Base-by-base conservation (phyloP, 37 sponge, comb jelly and placozoan genomes). In the Spongia lamella region DNA sequence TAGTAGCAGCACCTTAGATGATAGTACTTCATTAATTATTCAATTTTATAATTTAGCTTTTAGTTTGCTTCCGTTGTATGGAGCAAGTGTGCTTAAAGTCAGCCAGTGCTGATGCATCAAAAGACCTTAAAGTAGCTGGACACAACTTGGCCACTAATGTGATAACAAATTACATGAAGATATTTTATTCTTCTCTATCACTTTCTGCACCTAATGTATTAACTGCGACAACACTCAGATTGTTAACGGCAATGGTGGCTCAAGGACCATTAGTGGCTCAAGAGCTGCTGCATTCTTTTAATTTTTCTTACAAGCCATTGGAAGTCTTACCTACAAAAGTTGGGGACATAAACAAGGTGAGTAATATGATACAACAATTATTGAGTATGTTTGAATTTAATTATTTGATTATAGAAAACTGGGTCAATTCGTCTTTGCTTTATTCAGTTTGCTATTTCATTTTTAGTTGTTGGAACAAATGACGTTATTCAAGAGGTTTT, bases 221-320 rank as follows among this genome's bases (percentile, higher is more conserved):
- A 57, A 55, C 72, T 15, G 72, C 70, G n/a, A 20, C 76, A 0
- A 60, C 73, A 43, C 58, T 90, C 43, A 65, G 61, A 51, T 63
- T 90, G 19, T 73, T 90, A 19, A 55, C 83, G 19, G 82, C 78
- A 36, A 86, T 90, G 91, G 91, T 90, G 21, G 39, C 55, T 36
- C 87, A 86, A 69, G 78, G 79, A 11, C 64, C 72, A 4, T 27
- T 7, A 1, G 37, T 76, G 25, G 91, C 91, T 9, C 76, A 61
- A 43, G 91, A 85, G 15, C 47, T 90, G 38, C 67, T 76, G 27
- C 52, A 30, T 2, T 25, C 7, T 2, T 90, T 90, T 81, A 84
- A 90, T 61, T 90, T 90, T 72, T 77, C 78, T 6, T 90, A 85
- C 78, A 90, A 90, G 53, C 83, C 88, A 3, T 63, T 90, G 27